Evolutionary conservation across 2,888 invertebrate genomes (phyloP).

Genomic region (Euplexia lucipara): DNA sequence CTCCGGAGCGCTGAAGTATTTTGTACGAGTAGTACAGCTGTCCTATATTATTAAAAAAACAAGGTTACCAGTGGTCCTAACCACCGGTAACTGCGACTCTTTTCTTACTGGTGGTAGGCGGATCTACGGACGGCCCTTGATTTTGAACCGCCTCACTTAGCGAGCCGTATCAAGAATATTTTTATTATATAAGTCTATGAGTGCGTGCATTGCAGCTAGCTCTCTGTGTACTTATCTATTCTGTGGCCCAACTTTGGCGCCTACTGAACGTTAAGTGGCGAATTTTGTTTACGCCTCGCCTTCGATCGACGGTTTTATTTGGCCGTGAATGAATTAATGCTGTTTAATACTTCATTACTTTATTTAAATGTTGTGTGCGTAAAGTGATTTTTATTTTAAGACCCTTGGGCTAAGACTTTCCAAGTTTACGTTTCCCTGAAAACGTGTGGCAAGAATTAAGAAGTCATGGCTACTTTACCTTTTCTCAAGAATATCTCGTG

Average conservation of each 20-base stretch:
- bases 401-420: neutral
- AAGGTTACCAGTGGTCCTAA: too few species aligned
- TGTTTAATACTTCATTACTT: constrained; percentile 45
- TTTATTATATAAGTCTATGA: neutral
- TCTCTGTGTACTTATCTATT: constrained; percentile 22
- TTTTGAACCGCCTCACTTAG: too few species aligned
- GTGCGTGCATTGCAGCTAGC: neutral
- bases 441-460: neutral
- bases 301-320: constrained; percentile 45
- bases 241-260: neutral
- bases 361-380: constrained; percentile 11
- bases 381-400: constrained; percentile 7
- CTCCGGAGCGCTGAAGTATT: too few species aligned
- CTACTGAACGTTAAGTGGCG: constrained; percentile 22
- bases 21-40: too few species aligned
- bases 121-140: too few species aligned
- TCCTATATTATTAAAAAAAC: too few species aligned
- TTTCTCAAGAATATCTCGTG: too few species aligned
- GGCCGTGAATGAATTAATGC: constrained; percentile 38
- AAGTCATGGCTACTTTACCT: neutral
- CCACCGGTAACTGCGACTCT: too few species aligned
- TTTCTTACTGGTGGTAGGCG: too few species aligned
- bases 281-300: constrained; percentile 52
- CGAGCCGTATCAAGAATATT: neutral
- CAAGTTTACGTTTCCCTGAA: neutral